phyloP scores from a whole-genome alignment of 2,113 vertebrate genomes.

The Platanista minor region DNA sequence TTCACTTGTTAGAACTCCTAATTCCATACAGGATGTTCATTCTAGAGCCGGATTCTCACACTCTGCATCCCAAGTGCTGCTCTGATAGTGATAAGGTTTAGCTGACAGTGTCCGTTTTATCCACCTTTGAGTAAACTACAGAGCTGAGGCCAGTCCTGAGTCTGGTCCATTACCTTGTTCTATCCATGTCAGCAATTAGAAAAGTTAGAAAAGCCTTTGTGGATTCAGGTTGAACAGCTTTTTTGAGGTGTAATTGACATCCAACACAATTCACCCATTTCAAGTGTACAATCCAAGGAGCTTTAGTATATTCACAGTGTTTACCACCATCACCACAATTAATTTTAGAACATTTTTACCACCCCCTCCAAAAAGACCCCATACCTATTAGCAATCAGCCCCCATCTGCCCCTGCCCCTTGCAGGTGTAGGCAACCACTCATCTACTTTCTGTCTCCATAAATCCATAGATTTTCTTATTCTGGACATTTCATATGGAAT shows the following conservation, averaged over 20 bases:
- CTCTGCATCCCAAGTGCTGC: neutral
- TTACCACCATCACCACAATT: neutral
- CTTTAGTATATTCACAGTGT: neutral
- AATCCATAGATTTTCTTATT: neutral
- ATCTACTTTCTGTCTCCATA: neutral
- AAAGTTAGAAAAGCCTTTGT: neutral
- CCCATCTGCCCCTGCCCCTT: neutral
- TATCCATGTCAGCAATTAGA: neutral
- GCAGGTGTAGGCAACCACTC: neutral
- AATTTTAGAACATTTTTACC: neutral
- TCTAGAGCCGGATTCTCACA: neutral
- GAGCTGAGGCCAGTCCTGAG: neutral
- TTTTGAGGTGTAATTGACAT: neutral
- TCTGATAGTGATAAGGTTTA: neutral
- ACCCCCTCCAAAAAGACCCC: neutral
- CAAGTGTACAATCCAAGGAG: neutral
- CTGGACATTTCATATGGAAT: neutral
- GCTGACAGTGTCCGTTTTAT: neutral
- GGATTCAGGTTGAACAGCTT: neutral
- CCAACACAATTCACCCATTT: neutral
- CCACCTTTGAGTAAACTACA: neutral
- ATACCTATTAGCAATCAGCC: neutral
- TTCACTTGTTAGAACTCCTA: neutral
- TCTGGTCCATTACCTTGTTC: neutral
- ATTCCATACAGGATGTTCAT: neutral